Evolutionary conservation across 53 echinoderm and acorn worm species (phyloP).

Genomic region (Echinometra lucunter): DNA sequence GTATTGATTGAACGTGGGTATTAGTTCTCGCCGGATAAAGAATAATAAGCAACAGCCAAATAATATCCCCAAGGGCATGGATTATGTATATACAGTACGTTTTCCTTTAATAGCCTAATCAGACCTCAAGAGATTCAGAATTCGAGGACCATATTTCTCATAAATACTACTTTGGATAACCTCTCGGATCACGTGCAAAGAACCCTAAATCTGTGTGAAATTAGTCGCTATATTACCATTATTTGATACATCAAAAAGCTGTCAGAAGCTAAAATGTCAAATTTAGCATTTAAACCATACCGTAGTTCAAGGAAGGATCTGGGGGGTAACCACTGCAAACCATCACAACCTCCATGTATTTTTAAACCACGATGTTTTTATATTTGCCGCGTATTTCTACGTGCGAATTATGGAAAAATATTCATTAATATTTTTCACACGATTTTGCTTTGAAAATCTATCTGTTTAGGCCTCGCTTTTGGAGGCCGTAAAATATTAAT

Average conservation of each 20-base stretch:
- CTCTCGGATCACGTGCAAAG: not conserved
- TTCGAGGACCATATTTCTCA: slow-evolving; percentile 25
- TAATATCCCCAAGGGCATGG: not conserved
- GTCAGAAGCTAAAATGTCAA: slow-evolving; percentile 17
- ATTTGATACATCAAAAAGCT: not conserved
- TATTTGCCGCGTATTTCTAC: not conserved
- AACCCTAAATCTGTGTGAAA: slow-evolving; percentile 6
- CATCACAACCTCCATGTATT: not conserved
- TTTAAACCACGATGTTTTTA: not conserved
- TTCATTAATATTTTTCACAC: no score
- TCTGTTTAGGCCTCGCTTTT: not conserved
- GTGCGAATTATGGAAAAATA: not conserved
- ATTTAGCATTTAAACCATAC: slow-evolving; percentile 23
- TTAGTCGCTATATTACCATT: slow-evolving; percentile 21
- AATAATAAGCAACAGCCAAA: not conserved
- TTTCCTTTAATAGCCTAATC: slow-evolving; percentile 2
- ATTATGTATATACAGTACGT: not conserved
- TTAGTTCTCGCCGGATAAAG: not conserved
- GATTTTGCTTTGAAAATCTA: not conserved
- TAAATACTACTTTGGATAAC: not conserved
- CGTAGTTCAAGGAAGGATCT: not conserved
- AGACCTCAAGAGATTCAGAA: not conserved
- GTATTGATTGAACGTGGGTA: not conserved
- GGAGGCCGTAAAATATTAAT: not conserved
- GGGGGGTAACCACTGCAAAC: not conserved